A percentile compares a stretch with the other conserved stretches of the same genome.
phyloP scores from a whole-genome alignment of 2,797 vertebrate species.

The Danio tinwini region DNA sequence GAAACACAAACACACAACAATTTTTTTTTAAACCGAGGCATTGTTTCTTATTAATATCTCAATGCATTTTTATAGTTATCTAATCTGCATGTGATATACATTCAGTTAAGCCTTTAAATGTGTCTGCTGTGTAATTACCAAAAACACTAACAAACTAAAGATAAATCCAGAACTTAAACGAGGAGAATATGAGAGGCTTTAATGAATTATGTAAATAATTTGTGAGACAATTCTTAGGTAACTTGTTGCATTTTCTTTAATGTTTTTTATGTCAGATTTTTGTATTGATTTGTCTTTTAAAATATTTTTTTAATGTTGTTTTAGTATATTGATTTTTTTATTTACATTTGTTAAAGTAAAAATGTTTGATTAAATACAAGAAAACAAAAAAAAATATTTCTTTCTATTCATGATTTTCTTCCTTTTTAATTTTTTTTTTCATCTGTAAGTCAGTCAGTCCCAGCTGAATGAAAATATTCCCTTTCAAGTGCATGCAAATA shows the following conservation, averaged over 20 bases:
- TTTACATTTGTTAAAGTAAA: background rate
- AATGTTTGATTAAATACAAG: background rate
- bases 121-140: background rate
- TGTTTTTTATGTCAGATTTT: background rate
- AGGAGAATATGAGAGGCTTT: too few species aligned
- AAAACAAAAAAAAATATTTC: background rate
- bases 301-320: background rate
- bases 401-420: background rate
- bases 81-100: background rate
- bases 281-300: background rate
- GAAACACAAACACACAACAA: constrained; percentile 4
- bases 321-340: constrained; percentile 1
- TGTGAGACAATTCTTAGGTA: background rate
- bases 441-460: background rate
- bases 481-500: background rate
- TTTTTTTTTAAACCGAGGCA: background rate
- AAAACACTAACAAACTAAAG: constrained; percentile 16
- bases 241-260: background rate
- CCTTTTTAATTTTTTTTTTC: background rate
- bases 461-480: background rate
- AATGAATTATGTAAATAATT: background rate
- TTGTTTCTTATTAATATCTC: background rate
- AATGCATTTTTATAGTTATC: background rate
- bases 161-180: background rate
- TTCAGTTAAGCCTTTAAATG: background rate